Conservation (phyloP, 2,888 invertebrate genomes). For the Syrista parreyssii region DNA sequence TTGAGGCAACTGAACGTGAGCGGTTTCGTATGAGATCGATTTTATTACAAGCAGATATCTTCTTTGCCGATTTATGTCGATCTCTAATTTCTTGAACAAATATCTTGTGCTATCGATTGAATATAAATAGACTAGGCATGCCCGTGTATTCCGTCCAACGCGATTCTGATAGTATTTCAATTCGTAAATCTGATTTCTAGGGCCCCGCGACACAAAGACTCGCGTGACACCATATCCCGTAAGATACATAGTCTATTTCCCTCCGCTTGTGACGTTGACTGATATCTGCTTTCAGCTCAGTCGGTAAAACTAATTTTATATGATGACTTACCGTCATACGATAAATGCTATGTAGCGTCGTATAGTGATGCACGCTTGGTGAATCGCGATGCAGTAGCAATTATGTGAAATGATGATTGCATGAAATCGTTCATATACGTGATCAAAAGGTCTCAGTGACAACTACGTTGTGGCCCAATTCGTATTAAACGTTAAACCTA, state of each 20-base stretch:
- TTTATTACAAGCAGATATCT: background rate
- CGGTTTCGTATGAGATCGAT: background rate
- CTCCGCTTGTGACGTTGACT: background rate
- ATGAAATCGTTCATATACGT: background rate
- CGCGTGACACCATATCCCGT: background rate
- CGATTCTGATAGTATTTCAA: background rate
- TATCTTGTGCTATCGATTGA: background rate
- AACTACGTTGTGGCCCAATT: background rate
- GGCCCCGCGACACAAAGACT: background rate
- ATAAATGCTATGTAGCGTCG: background rate
- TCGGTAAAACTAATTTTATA: background rate
- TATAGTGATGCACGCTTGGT: too few relatives aligned
- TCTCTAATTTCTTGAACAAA: background rate
- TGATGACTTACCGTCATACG: background rate
- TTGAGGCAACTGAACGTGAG: background rate
- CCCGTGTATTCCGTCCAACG: too few relatives aligned
- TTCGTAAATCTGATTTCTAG: background rate
- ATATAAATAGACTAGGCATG: background rate
- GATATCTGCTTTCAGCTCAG: too few relatives aligned
- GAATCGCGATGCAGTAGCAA: background rate
- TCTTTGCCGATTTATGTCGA: background rate
- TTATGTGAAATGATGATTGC: background rate
- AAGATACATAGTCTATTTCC: background rate
- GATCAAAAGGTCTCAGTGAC: background rate
- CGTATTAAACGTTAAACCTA: background rate